phyloP scores from a whole-genome alignment of 2,888 invertebrate genomes.

The Pegoplata infirma region DNA sequence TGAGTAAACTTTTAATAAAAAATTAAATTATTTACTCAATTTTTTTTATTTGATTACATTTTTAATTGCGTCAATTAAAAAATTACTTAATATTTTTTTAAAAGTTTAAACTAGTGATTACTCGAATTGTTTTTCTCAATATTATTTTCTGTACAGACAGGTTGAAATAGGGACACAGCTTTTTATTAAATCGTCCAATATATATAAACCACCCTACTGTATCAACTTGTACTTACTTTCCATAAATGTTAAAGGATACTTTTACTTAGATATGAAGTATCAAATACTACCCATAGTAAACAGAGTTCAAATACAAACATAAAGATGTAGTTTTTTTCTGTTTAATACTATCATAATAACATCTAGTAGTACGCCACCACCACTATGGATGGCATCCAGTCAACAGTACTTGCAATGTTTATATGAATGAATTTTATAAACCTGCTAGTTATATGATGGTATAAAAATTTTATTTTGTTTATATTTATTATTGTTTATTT shows the following conservation, averaged over 20 bases:
- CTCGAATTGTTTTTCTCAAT: no score
- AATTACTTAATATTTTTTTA: no score
- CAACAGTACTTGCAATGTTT: background rate
- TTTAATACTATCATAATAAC: conserved; percentile 6
- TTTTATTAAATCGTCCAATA: no score
- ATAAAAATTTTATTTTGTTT: conserved; percentile 39
- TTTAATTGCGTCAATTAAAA: no score
- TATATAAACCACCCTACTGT: background rate
- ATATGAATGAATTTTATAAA: background rate
- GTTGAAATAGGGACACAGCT: no score
- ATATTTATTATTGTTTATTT: conserved; percentile 47
- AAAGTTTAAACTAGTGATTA: no score
- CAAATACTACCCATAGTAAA: conserved; percentile 5
- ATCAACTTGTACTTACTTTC: conserved; percentile 1
- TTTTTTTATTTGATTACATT: no score
- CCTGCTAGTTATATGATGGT: background rate
- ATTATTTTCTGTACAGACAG: no score
- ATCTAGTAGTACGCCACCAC: background rate
- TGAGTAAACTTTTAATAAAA: no score
- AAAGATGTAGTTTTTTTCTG: background rate
- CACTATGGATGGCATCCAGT: background rate
- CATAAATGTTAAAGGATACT: conserved; percentile 39
- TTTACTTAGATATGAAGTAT: conserved; percentile 23
- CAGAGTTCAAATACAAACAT: conserved; percentile 19
- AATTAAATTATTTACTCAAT: no score